phyloP scores from a whole-genome alignment of 2,113 vertebrate genomes.

The Anseranas semipalmata region DNA sequence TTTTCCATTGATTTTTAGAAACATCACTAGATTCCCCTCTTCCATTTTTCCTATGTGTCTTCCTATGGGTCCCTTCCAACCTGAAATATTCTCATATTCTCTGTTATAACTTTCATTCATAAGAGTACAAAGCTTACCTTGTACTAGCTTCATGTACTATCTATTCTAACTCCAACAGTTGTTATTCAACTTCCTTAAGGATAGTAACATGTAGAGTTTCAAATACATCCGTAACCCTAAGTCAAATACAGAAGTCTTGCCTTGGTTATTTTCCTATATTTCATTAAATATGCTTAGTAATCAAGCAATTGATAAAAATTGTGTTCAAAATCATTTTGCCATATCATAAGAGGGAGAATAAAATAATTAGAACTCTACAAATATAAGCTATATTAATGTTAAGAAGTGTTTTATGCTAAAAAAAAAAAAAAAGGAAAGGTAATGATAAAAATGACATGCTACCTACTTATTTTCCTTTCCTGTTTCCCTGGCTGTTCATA shows the following conservation, averaged over 20 bases:
- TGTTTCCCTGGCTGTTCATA: neutral
- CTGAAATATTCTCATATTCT: neutral
- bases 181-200: neutral
- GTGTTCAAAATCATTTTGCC: neutral
- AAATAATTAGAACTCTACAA: neutral
- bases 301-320: neutral
- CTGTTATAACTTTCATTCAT: too few relatives aligned
- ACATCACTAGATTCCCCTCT: neutral
- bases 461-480: neutral
- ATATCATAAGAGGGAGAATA: neutral
- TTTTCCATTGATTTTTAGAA: neutral
- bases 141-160: neutral
- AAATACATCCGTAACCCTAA: neutral
- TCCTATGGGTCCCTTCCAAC: too few relatives aligned
- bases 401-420: neutral
- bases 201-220: neutral
- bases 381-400: neutral
- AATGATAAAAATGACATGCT: neutral
- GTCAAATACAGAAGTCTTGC: neutral
- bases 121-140: neutral
- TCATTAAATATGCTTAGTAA: neutral
- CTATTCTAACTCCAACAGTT: neutral
- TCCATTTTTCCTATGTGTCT: neutral
- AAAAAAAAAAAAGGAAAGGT: neutral
- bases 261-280: neutral